Percentiles rank a stretch among this genome's conserved stretches.
These are phyloP conservation scores for Choristoneura rosaceana DNA, from an alignment of 2,888 invertebrate species.

Conservation along the genomic window DNA sequence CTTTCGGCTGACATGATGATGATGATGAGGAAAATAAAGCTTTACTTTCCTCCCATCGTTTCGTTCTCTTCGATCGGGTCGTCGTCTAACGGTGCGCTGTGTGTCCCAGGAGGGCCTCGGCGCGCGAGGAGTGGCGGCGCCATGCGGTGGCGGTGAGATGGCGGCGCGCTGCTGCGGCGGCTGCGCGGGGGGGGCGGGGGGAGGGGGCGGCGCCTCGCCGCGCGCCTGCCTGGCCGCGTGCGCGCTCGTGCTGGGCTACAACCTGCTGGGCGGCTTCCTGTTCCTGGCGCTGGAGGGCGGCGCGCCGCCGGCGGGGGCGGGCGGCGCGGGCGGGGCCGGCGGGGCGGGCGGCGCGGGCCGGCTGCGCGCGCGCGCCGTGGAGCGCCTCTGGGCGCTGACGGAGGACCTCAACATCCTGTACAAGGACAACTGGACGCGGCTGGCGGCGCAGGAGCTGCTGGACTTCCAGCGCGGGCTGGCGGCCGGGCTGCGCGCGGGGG, in stretches of 20 bases:
- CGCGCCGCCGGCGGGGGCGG: slow-evolving; percentile 86
- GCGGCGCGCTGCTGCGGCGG: slow-evolving; percentile 21
- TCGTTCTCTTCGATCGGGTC: background rate
- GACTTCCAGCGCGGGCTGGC: slow-evolving; percentile 90
- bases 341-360: slow-evolving; percentile 80
- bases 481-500: slow-evolving; percentile 65
- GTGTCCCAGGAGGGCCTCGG: background rate
- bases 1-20: no score
- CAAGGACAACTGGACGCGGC: slow-evolving; percentile 95
- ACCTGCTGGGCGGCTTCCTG: slow-evolving; percentile 95
- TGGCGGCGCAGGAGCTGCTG: slow-evolving; percentile 94
- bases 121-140: background rate
- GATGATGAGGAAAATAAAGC: no score
- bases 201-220: slow-evolving; percentile 81
- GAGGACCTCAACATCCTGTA: slow-evolving; percentile 95
- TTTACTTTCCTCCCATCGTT: background rate
- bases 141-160: slow-evolving; percentile 21
- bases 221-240: slow-evolving; percentile 93
- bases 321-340: slow-evolving; percentile 83
- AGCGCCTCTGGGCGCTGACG: slow-evolving; percentile 93
- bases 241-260: slow-evolving; percentile 95
- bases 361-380: slow-evolving; percentile 89
- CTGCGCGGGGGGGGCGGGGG: slow-evolving; percentile 57
- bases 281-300: slow-evolving; percentile 94
- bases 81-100: background rate